Evolutionary conservation across 2,113 vertebrate species (phyloP).

Genomic region (Typhlomys cinereus): DNA sequence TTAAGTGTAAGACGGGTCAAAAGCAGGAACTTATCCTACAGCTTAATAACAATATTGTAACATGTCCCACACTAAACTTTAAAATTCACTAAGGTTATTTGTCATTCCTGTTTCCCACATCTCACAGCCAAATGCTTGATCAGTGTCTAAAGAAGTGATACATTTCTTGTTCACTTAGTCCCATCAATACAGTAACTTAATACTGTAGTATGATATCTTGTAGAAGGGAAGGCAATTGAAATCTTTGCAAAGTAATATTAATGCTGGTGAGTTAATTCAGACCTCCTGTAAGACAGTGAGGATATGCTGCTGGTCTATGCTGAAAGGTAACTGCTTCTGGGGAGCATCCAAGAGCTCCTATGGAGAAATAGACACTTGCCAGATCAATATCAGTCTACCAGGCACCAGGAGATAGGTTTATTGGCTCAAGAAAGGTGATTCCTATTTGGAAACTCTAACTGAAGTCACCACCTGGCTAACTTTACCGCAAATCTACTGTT

Average conservation of each 20-base stretch:
- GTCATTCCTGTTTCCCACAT: background rate
- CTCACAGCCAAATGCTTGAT: background rate
- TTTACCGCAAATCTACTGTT: too few relatives aligned
- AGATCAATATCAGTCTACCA: background rate
- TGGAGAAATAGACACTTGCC: background rate
- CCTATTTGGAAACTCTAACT: too few relatives aligned
- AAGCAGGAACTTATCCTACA: too few relatives aligned
- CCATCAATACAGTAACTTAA: background rate
- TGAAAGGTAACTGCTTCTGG: background rate
- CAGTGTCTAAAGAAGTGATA: background rate
- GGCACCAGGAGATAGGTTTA: background rate
- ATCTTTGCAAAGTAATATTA: background rate
- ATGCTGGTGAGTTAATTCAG: background rate
- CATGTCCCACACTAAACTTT: background rate
- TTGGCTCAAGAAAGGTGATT: background rate
- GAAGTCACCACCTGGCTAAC: background rate
- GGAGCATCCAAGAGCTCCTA: background rate
- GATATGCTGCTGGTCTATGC: background rate
- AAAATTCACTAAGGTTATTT: background rate
- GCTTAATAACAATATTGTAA: background rate
- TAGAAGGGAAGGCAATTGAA: too few relatives aligned
- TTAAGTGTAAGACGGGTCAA: too few relatives aligned
- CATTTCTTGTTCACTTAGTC: background rate
- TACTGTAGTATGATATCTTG: too few relatives aligned
- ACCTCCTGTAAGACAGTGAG: background rate